Conservation (phyloP, 2,113 vertebrate genomes). For the Orientallactaga bullata region DNA sequence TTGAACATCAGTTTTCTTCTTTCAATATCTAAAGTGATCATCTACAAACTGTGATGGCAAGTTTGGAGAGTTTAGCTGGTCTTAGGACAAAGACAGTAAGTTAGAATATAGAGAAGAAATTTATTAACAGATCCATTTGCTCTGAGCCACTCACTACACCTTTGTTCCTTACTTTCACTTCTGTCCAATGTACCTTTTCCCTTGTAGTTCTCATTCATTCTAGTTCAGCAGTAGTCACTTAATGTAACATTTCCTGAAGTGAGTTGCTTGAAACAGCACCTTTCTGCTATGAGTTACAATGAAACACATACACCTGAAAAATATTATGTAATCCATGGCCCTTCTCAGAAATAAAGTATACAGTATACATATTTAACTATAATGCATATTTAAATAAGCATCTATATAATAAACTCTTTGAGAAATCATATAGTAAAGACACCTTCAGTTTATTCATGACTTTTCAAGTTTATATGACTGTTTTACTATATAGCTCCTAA, state of each 20-base stretch:
- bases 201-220: not conserved
- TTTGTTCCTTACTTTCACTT: not conserved
- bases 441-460: not conserved
- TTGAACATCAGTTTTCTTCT: not conserved
- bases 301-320: not conserved
- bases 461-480: constrained; percentile 31
- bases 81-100: not conserved
- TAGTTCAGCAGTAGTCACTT: constrained; percentile 3
- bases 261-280: not conserved
- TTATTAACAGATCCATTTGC: constrained; percentile 13
- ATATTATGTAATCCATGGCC: not conserved
- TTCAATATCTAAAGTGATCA: not conserved
- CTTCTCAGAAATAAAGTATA: not conserved
- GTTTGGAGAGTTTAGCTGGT: not conserved
- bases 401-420: not conserved
- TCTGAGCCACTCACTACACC: not conserved
- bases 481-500: not conserved
- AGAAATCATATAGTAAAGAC: not conserved
- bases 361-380: not conserved
- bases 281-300: not conserved
- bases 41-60: not conserved
- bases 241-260: not conserved
- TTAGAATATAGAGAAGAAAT: not conserved
- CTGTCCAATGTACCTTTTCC: not conserved
- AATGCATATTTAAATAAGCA: not conserved